phyloP scores from a whole-genome alignment of 2,797 vertebrate genomes.

The Chromis chromis region DNA sequence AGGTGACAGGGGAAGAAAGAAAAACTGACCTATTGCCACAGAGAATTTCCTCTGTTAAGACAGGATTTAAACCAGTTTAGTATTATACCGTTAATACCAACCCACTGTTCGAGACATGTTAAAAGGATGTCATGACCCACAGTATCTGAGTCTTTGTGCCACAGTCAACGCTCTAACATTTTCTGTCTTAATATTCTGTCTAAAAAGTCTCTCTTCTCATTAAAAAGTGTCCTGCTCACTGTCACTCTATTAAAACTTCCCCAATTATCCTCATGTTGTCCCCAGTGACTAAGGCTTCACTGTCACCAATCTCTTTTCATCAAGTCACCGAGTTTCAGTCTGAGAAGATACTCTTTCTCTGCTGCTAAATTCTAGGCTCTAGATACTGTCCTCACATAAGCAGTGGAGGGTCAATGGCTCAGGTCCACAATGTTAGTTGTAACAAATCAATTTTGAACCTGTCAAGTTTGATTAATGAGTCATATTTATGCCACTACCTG shows the following conservation, averaged over 20 bases:
- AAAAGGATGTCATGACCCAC: no score
- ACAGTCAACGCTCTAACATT: constrained; percentile 9
- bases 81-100: no score
- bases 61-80: no score
- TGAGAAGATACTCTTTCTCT: constrained; percentile 41
- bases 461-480: constrained; percentile 58
- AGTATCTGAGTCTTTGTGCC: constrained; percentile 11
- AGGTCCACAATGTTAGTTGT: constrained; percentile 18
- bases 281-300: constrained; percentile 34
- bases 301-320: constrained; percentile 45
- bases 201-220: constrained; percentile 5
- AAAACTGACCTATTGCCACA: no score
- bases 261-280: constrained; percentile 27
- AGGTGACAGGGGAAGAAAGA: no score
- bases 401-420: constrained; percentile 10
- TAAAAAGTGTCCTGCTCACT: constrained; percentile 22
- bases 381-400: constrained; percentile 35
- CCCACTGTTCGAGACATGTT: no score
- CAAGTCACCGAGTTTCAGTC: constrained; percentile 42
- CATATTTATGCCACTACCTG: constrained; percentile 41
- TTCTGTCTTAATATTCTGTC: constrained; percentile 12
- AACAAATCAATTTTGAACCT: neutral
- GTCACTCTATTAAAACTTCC: constrained; percentile 30
- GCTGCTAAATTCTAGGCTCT: constrained; percentile 15
- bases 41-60: no score